Evolutionary conservation across 2,888 invertebrate species (phyloP), one percentile per base, ranked within the genome.

Genomic region (Pammene aurita): DNA sequence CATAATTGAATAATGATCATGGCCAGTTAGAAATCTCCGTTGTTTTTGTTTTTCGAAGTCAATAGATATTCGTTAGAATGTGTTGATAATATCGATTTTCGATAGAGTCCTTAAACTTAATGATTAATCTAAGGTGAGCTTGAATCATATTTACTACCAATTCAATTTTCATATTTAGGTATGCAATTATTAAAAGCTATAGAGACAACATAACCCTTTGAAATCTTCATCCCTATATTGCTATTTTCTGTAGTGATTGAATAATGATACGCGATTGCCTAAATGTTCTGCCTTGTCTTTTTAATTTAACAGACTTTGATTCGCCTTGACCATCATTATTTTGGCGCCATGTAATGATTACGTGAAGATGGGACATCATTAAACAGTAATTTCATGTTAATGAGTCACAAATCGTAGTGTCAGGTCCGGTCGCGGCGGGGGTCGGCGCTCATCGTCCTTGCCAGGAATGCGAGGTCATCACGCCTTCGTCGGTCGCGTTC

Each of bases 381-480:
- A 74, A 72, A 73, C 71, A 73, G 61, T 72, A 72, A 72, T 70
- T 74, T 71, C 72, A 72, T 66, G 73, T 72, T 75, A 78, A 76
- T 80, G 80, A 77, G 75, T 75, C 73, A 77, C 72, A 74, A 73
- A 75, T 66, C 61, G 50, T 66, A 71, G 73, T 74, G 79, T 76
- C 78, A 77, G 73, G 79, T 72, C 65, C 72, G 71, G 78, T 78
- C 73, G 62, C 41, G 75, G 75, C 76, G 75, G 75, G 75, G 72
- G 72, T 74, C 72, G 70, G 74, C 76, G 74, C 76, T 75, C 76
- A 83, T 85, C 92, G 93, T 92, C 93, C 93, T 93, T 93, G 92
- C 78, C 82, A 88, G 87, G 93, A 93, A 93, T 93, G 93, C 90
- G 92, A 93, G 93, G 93, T 83, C 89, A 86, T 80, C 88, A 86